Percentiles rank a stretch among this genome's conserved stretches.
Evolutionary conservation across 64 coral and sea anemone genomes (phyloP).

Genomic region (Orbicella faveolata): DNA sequence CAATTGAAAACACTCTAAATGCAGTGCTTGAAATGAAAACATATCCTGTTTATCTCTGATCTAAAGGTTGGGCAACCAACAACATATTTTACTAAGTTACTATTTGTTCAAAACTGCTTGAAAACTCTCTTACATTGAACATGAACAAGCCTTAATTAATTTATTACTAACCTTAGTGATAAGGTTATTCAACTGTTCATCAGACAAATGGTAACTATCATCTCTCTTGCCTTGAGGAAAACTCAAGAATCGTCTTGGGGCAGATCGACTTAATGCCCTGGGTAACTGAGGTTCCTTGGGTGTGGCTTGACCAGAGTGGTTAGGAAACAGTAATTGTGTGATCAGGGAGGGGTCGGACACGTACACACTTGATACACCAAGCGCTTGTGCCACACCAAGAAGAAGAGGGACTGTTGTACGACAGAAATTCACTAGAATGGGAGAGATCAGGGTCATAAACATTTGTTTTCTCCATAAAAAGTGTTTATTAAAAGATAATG

Average conservation of each 20-base stretch:
- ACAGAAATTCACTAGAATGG: slow-evolving; percentile 60
- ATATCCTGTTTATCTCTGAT: too few relatives aligned
- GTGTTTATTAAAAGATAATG: neutral
- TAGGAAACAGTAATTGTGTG: slow-evolving; percentile 61
- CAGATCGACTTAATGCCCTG: neutral
- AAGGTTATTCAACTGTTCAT: slow-evolving; percentile 7
- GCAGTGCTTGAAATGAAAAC: too few relatives aligned
- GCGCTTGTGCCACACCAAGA: slow-evolving; percentile 85
- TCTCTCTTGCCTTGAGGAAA: slow-evolving; percentile 37
- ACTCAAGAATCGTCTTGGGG: slow-evolving; percentile 33
- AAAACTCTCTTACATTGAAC: neutral
- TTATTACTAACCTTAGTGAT: slow-evolving; percentile 12
- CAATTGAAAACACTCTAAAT: too few relatives aligned
- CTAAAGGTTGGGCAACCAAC: too few relatives aligned
- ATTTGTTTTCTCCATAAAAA: neutral
- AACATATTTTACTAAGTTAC: too few relatives aligned
- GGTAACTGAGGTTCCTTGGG: slow-evolving; percentile 9
- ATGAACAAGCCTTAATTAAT: neutral
- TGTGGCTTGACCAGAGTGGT: neutral
- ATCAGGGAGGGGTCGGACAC: slow-evolving; percentile 51
- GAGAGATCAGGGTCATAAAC: neutral
- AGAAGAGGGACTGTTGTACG: slow-evolving; percentile 75
- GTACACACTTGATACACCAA: slow-evolving; percentile 72
- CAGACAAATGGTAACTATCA: slow-evolving; percentile 10
- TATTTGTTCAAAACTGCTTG: neutral